Base-by-base conservation (phyloP, 2,888 invertebrate genomes). In the Galeopsomyia nigrocyanea region DNA sequence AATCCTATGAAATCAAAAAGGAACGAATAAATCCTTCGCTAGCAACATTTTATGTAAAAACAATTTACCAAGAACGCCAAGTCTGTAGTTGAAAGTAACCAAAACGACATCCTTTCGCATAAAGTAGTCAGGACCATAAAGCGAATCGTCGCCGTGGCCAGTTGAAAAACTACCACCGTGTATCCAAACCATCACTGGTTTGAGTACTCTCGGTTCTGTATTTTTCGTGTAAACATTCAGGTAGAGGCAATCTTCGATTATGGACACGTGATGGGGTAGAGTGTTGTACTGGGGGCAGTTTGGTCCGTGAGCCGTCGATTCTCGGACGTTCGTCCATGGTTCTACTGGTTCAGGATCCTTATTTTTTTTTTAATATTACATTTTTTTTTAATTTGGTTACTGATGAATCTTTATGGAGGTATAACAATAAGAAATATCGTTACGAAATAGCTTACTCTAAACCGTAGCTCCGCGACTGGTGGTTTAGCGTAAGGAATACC, bases 61-160 rank as follows among this genome's bases (percentile, higher is more conserved):
- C 0, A 19, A 58, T 16, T n/a, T 72, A 83, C 82, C 82, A 77
- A 66, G 64, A 21, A 77, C 70, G 3, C 78, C 76, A 2, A 74
- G 31, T 21, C 85, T 79, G 71, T 84, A 85, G 78, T 85, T 85
- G 14, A 84, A 46, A 5, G 82, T 81, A 6, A 85, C 84, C 2
- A 85, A 68, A 3, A 85, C 75, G 10, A 84, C 66, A 22, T 83
- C 79, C 49, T 80, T 81, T 17, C 76, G 76, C 14, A 85, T 16
- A 16, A 85, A 75, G 61, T 80, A 83, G 74, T 84, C 83, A 0
- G 84, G 83, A 3, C 81, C 81, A 47, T 78, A 82, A 7, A 80
- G 0, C 1, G 56, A 22, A 46, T 79, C 78, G 71, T 81, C 75
- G 1, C 82, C 81, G 0, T 77, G 78, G 0, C 83, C 83, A 3